These are phyloP conservation scores for Cherax destructor DNA, from an alignment of 1,140 invertebrate species.

Conservation along the genomic window DNA sequence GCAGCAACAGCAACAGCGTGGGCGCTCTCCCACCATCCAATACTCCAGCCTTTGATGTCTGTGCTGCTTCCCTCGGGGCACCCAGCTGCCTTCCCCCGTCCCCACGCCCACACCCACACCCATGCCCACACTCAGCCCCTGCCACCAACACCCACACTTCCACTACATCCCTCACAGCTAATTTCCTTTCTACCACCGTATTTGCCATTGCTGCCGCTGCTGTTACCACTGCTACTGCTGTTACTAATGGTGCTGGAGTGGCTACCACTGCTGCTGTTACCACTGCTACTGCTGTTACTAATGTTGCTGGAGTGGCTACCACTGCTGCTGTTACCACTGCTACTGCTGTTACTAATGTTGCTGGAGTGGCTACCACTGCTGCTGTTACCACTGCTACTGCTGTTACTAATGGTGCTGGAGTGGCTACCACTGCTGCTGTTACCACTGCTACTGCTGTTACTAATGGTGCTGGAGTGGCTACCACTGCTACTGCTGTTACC, in stretches of 20 bases:
- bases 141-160: not conserved
- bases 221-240: no score
- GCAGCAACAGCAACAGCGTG: not conserved
- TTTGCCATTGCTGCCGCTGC: not conserved
- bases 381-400: not conserved
- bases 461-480: no score
- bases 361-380: not conserved
- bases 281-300: not conserved
- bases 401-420: no score
- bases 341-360: not conserved
- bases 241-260: no score
- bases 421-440: not conserved
- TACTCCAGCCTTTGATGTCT: slow-evolving; percentile 56
- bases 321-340: not conserved
- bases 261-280: not conserved
- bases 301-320: not conserved
- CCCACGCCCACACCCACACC: slow-evolving; percentile 1
- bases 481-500: not conserved
- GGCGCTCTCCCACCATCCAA: slow-evolving; percentile 54
- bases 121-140: not conserved
- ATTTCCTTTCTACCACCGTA: not conserved
- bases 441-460: no score
- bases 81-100: not conserved
- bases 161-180: not conserved
- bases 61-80: slow-evolving; percentile 59